These are phyloP conservation scores for Rambutsinella grinnellia DNA, from an alignment of 2,888 invertebrate species.

Conservation along the genomic window DNA sequence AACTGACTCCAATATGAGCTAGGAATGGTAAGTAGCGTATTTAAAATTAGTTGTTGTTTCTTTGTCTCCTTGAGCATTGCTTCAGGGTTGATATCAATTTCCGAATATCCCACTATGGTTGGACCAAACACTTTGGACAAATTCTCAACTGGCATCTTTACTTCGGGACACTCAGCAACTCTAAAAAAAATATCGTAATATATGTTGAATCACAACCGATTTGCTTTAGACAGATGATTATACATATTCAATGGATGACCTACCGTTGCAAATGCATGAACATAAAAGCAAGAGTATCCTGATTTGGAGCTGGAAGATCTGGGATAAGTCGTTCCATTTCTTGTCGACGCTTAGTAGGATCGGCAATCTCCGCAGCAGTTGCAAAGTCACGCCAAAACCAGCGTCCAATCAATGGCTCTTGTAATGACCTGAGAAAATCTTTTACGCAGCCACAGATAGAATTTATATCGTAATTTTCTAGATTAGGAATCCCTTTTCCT, in stretches of 20 bases:
- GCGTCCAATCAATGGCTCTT: conserved; percentile 89
- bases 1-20: conserved; percentile 60
- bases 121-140: conserved; percentile 94
- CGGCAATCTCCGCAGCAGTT: conserved; percentile 75
- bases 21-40: conserved; percentile 59
- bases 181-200: too few species aligned
- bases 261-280: conserved; percentile 89
- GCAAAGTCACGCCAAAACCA: conserved; percentile 87
- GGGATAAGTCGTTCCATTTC: conserved; percentile 82
- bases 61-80: conserved; percentile 84
- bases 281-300: conserved; percentile 94
- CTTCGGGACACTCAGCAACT: conserved; percentile 84
- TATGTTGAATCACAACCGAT: not conserved
- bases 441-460: conserved; percentile 94
- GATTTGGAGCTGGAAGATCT: conserved; percentile 90
- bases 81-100: conserved; percentile 76
- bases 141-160: conserved; percentile 93
- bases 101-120: conserved; percentile 91
- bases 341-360: conserved; percentile 75
- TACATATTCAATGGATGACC: conserved; percentile 59
- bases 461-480: conserved; percentile 80
- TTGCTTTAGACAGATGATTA: too few species aligned
- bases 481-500: conserved; percentile 86
- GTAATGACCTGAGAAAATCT: conserved; percentile 89
- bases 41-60: conserved; percentile 73